Evolutionary conservation across 2,113 vertebrate species (phyloP).

Genomic region (Pyrgilauda ruficollis): DNA sequence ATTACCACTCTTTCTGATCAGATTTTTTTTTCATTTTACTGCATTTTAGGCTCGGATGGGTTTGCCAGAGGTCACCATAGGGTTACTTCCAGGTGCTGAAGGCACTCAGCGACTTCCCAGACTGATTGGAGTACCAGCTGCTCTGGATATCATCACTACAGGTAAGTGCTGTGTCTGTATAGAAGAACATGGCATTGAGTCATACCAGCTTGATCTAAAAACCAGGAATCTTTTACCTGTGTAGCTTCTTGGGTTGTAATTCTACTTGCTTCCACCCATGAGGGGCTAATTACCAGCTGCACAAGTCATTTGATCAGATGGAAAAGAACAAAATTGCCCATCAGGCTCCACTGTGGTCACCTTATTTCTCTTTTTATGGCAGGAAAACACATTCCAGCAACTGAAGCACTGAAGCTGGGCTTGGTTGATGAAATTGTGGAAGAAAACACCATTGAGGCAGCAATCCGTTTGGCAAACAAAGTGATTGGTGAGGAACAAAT

Average conservation of each 20-base stretch:
- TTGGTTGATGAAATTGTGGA: slow-evolving; percentile 85
- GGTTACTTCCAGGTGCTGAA: slow-evolving; percentile 86
- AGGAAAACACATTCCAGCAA: slow-evolving; percentile 83
- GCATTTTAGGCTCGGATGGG: slow-evolving; percentile 79
- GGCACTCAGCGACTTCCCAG: slow-evolving; percentile 89
- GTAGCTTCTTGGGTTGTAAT: background rate
- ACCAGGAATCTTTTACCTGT: background rate
- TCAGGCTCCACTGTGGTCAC: background rate
- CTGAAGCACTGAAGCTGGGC: slow-evolving; percentile 86
- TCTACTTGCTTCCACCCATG: background rate
- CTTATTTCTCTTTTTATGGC: slow-evolving; percentile 46
- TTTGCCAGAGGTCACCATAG: slow-evolving; percentile 88
- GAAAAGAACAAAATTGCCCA: background rate
- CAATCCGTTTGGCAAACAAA: slow-evolving; percentile 78
- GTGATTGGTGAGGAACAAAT: slow-evolving; percentile 78
- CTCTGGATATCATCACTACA: slow-evolving; percentile 89
- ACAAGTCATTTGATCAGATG: background rate
- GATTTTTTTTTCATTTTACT: background rate
- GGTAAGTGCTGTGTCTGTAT: slow-evolving; percentile 62
- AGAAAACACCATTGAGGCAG: slow-evolving; percentile 74
- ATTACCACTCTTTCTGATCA: background rate
- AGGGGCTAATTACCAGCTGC: background rate
- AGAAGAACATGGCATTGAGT: background rate
- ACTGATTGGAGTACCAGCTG: slow-evolving; percentile 84
- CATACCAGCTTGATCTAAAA: background rate